These are phyloP conservation scores for Macropodus opercularis DNA, from an alignment of 2,797 vertebrate species.

Conservation along the genomic window DNA sequence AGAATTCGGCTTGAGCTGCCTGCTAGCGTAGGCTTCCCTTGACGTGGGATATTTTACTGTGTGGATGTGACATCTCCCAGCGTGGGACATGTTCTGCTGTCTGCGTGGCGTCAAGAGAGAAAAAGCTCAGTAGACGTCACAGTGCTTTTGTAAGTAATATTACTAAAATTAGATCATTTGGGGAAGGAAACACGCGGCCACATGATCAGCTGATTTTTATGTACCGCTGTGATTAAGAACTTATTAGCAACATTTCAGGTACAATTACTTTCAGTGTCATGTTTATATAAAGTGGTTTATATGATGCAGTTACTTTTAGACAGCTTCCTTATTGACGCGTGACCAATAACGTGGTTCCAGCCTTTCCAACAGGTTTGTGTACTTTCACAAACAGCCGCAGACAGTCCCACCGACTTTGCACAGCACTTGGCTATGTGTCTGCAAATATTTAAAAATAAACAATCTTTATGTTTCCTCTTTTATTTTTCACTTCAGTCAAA, in stretches of 20 bases:
- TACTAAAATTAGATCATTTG: conserved; percentile 1
- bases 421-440: not conserved
- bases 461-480: not conserved
- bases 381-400: not conserved
- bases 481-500: no score
- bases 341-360: no score
- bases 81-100: conserved; percentile 27
- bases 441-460: not conserved
- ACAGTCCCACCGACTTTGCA: not conserved
- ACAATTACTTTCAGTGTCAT: no score
- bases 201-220: not conserved
- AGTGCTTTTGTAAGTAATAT: not conserved
- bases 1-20: conserved; percentile 42
- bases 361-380: no score
- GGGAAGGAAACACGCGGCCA: not conserved
- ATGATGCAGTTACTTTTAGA: no score
- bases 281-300: no score
- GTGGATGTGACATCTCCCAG: conserved; percentile 30
- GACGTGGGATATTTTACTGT: conserved; percentile 37
- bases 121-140: not conserved
- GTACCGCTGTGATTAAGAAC: not conserved
- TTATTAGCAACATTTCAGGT: not conserved
- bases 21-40: conserved; percentile 19
- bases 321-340: no score
- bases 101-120: not conserved